Base-by-base conservation (phyloP, 2,797 vertebrate species). In the Megaceryle alcyon region DNA sequence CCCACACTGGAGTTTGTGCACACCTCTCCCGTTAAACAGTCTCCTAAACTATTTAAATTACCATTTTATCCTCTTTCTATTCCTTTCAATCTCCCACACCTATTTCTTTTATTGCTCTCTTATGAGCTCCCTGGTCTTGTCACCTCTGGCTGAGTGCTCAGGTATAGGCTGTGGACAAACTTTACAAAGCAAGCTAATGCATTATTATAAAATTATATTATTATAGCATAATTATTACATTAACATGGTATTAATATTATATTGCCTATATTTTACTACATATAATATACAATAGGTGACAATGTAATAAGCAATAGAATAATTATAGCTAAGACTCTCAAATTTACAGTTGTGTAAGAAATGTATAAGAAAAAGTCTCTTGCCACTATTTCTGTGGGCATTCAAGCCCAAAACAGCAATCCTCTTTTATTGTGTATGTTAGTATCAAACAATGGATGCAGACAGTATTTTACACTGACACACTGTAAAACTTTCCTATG, bases 401-500 rank as follows among this genome's bases (percentile, higher is more conserved):
- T 17, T 33, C 17, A 37, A 6, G 3, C 14, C 10, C 53, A 6
- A 5, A 68, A 19, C 15, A 39, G 53, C 22, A 87, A 75, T 71
- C 22, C 22, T 76, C 44, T 46, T 15, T 44, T 43, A 19, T 6
- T 5, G 1, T 28, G 8, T 37, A n/a, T 39, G 17, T 60, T 59
- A 21, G 17, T 12, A 60, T 25, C 4, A 48, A 48, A 65, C 12
- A 49, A 23, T 3, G 4, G 3, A 1, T 0, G 1, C 48, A 53
- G 16, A 9, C 23, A 43, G 21, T 33, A 44, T 63, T 79, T 61
- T 28, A 48, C 25, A 88, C 29, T 15, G 53, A 19, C 43, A 39
- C 0, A 2, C 53, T 35, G 35, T 35, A 35, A 35, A 35, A 35
- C 35, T 35, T 35, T 35, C 35, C 35, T 35, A 35, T 0, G 1